Evolutionary conservation across 2,797 vertebrate genomes (phyloP).

Genomic region (Myotis planiceps): DNA sequence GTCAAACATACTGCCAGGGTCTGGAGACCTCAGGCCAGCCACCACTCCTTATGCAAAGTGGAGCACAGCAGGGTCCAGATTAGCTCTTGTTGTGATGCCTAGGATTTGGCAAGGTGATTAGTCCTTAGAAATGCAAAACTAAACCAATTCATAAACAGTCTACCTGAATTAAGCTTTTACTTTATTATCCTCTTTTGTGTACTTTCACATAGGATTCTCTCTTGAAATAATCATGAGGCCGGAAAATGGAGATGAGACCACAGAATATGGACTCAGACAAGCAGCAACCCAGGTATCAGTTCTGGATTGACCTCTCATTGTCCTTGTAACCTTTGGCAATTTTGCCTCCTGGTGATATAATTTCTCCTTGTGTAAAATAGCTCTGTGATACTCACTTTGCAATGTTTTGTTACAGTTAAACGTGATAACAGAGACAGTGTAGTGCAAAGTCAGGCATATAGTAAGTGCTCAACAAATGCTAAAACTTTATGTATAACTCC

Average conservation of each 20-base stretch:
- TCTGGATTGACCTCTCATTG: neutral
- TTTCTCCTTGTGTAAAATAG: neutral
- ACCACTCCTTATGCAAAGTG: neutral
- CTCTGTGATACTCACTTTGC: neutral
- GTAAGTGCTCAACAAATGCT: neutral
- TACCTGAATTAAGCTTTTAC: neutral
- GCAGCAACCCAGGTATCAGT: neutral
- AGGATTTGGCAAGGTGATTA: neutral
- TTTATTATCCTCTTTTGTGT: neutral
- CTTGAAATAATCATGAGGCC: neutral
- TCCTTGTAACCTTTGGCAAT: neutral
- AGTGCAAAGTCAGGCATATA: neutral
- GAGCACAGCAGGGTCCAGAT: neutral
- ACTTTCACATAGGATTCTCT: neutral
- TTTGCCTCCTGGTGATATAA: neutral
- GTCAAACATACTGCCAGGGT: neutral
- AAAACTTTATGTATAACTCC: neutral
- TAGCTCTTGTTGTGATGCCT: neutral
- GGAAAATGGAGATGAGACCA: neutral
- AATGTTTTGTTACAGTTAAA: neutral
- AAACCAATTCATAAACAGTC: neutral
- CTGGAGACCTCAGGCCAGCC: neutral
- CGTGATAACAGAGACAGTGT: neutral
- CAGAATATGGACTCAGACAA: neutral
- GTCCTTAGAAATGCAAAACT: conserved; percentile 44